Percentiles rank a stretch among this genome's conserved stretches.
Conservation (phyloP, 2,888 invertebrate genomes). For the Plagodis dolabraria region DNA sequence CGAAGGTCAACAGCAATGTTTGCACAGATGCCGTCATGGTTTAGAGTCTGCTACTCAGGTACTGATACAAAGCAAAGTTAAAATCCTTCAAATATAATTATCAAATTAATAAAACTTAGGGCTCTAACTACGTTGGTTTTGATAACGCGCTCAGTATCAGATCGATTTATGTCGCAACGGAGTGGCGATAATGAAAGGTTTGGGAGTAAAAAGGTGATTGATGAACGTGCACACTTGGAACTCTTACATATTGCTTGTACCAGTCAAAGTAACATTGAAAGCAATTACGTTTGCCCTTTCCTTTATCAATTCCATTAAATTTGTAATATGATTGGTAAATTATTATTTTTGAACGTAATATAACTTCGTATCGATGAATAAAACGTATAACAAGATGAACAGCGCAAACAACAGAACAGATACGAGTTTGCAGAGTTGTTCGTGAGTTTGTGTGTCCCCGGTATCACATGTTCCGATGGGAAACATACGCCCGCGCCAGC, state of each 20-base stretch:
- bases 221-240: background rate
- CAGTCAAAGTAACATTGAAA: no score
- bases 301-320: no score
- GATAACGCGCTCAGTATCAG: background rate
- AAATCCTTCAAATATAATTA: background rate
- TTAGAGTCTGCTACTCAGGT: conserved; percentile 22
- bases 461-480: conserved; percentile 19
- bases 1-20: conserved; percentile 59
- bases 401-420: background rate
- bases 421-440: background rate
- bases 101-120: background rate
- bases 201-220: background rate
- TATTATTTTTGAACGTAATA: no score
- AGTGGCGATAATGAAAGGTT: background rate
- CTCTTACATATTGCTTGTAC: no score
- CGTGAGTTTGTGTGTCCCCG: background rate
- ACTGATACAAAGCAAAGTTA: background rate
- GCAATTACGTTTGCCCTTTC: no score
- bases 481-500: conserved; percentile 31
- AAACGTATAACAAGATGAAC: background rate
- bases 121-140: background rate
- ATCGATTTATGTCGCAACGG: conserved; percentile 1
- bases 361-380: no score
- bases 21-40: conserved; percentile 51
- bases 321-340: no score